These are phyloP conservation scores for Vidua chalybeata DNA, from an alignment of 2,113 vertebrate genomes.

Conservation along the genomic window DNA sequence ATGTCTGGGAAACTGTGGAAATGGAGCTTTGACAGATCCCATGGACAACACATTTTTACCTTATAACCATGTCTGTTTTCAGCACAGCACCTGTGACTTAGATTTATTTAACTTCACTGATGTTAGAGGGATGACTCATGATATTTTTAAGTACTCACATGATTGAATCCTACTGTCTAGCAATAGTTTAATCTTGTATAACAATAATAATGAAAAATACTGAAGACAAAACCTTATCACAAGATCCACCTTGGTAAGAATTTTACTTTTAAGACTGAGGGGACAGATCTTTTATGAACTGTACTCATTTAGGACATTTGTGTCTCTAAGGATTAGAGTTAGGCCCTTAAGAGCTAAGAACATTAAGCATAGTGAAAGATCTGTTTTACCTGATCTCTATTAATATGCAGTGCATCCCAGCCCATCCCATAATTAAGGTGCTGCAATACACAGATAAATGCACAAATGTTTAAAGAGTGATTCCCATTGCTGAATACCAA, in stretches of 20 bases:
- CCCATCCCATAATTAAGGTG: not conserved
- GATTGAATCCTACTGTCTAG: not conserved
- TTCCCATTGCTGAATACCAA: not conserved
- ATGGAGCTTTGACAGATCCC: not conserved
- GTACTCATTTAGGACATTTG: not conserved
- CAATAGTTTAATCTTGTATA: not conserved
- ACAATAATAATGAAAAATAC: not conserved
- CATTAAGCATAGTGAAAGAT: not conserved
- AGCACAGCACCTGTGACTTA: not conserved
- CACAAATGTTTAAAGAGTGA: not conserved
- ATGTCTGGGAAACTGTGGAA: not conserved
- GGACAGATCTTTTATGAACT: not conserved
- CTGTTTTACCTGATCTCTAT: not conserved
- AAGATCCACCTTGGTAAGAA: not conserved
- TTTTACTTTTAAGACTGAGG: not conserved
- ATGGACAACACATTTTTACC: not conserved
- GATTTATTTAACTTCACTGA: not conserved
- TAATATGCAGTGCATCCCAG: not conserved
- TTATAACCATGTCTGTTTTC: not conserved
- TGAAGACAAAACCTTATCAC: not conserved
- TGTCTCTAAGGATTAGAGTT: not conserved
- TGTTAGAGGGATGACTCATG: not conserved
- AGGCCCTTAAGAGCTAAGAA: not conserved
- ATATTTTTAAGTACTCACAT: constrained; percentile 20
- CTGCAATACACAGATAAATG: not conserved